Percentiles rank a stretch among this genome's conserved stretches.
phyloP scores from a whole-genome alignment of 2,113 vertebrate genomes.

The Canis aureus region DNA sequence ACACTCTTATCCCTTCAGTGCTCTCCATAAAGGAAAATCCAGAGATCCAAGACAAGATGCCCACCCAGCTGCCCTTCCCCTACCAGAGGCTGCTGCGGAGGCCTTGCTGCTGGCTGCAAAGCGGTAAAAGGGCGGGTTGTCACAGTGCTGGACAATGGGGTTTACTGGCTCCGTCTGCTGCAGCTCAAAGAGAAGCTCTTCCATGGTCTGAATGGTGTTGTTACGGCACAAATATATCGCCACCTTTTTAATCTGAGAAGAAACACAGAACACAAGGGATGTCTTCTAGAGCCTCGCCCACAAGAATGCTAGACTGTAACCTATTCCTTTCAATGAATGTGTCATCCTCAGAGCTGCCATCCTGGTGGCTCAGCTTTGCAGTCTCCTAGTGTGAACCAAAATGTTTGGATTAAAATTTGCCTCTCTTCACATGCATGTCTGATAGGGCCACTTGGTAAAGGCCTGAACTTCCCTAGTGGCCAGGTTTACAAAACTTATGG shows the following conservation, averaged over 20 bases:
- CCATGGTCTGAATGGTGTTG: constrained; percentile 99
- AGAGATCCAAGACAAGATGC: not conserved
- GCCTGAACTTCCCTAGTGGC: not conserved
- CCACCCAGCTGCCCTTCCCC: not conserved
- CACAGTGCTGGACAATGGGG: constrained; percentile 97
- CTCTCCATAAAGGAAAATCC: not conserved
- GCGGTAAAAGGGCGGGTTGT: constrained; percentile 98
- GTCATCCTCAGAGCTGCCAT: fast-evolving
- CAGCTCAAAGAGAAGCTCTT: constrained; percentile 98
- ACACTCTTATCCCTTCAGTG: not conserved
- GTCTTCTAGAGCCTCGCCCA: not conserved
- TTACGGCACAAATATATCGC: constrained; percentile 98
- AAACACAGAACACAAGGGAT: constrained; percentile 42
- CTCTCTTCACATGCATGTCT: fast-evolving
- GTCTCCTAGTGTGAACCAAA: fast-evolving
- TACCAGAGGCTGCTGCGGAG: constrained; percentile 96
- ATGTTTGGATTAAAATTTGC: not conserved
- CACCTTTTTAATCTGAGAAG: constrained; percentile 97
- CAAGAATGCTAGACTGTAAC: fast-evolving
- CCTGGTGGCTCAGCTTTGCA: no score
- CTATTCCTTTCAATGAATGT: fast-evolving
- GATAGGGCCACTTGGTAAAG: not conserved
- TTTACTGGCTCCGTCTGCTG: constrained; percentile 99
- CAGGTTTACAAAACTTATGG: not conserved
- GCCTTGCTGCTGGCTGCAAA: constrained; percentile 97